These are phyloP conservation scores for Drosophila santomea DNA, from an alignment of 1,140 invertebrate species.

Conservation along the genomic window DNA sequence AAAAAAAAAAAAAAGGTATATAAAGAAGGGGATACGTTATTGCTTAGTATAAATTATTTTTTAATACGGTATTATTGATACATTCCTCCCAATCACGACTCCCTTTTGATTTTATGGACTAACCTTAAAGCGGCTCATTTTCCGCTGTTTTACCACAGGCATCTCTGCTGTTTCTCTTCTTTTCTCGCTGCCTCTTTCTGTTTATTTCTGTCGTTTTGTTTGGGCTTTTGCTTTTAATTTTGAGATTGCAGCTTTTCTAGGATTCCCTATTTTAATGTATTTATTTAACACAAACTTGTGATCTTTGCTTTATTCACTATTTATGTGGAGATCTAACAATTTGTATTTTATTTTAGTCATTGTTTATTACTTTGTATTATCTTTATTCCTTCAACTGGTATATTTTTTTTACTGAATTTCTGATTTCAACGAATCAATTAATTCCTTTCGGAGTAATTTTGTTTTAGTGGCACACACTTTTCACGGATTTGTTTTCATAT, in stretches of 20 bases:
- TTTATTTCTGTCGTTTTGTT: not conserved
- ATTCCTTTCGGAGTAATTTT: not conserved
- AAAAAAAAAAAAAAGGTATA: no score
- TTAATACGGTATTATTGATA: not conserved
- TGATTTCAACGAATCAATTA: no score
- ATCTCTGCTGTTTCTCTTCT: slow-evolving; percentile 41
- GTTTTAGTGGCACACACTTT: not conserved
- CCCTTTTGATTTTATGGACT: slow-evolving; percentile 30
- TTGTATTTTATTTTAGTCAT: not conserved
- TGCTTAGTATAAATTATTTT: no score
- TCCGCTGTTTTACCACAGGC: slow-evolving; percentile 80
- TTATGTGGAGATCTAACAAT: not conserved
- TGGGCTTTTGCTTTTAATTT: not conserved
- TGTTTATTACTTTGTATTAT: not conserved
- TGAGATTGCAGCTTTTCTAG: not conserved
- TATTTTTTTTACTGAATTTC: not conserved
- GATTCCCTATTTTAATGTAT: not conserved
- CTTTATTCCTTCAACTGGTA: not conserved
- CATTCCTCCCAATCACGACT: slow-evolving; percentile 1
- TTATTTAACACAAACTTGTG: not conserved
- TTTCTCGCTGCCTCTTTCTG: not conserved
- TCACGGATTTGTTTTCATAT: not conserved
- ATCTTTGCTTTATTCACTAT: not conserved
- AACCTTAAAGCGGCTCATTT: slow-evolving; percentile 84
- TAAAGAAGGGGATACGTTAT: no score